Percentiles rank a stretch among this genome's conserved stretches.
phyloP scores from a whole-genome alignment of 2,797 vertebrate species.

The Acanthurus leucopareius region DNA sequence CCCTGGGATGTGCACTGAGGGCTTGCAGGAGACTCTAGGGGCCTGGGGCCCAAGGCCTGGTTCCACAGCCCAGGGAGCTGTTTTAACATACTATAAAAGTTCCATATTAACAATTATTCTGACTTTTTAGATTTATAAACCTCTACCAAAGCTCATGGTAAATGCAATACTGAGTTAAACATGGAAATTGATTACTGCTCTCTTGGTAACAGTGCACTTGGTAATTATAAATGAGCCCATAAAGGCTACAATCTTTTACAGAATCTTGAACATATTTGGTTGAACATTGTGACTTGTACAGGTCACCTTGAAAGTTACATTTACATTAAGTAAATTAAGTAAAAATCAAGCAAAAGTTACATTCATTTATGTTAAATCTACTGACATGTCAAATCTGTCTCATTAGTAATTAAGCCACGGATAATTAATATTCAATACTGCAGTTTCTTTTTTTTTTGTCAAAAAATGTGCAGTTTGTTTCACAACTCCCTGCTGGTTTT shows the following conservation, averaged over 20 bases:
- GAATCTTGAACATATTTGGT: constrained; percentile 73
- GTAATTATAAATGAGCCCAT: constrained; percentile 81
- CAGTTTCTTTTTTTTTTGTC: not conserved
- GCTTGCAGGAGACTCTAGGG: constrained; percentile 59
- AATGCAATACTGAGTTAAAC: constrained; percentile 82
- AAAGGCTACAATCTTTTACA: constrained; percentile 76
- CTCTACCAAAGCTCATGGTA: constrained; percentile 77
- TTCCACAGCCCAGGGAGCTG: constrained; percentile 74
- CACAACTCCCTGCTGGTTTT: not conserved
- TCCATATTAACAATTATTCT: constrained; percentile 83
- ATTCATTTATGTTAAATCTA: no score
- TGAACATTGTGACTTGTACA: constrained; percentile 57
- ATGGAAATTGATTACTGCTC: constrained; percentile 75
- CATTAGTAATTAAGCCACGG: not conserved
- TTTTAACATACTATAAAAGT: constrained; percentile 82
- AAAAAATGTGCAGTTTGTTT: not conserved
- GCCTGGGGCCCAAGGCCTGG: constrained; percentile 59
- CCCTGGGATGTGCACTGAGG: constrained; percentile 72
- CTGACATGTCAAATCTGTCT: not conserved
- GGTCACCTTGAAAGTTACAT: constrained; percentile 73
- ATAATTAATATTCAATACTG: not conserved
- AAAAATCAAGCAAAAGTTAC: no score
- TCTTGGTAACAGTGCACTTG: constrained; percentile 75
- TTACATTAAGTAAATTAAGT: no score
- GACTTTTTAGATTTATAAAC: constrained; percentile 85